These are phyloP conservation scores for Chamaetylas fuelleborni DNA, from an alignment of 2,113 vertebrate genomes.

Conservation along the genomic window DNA sequence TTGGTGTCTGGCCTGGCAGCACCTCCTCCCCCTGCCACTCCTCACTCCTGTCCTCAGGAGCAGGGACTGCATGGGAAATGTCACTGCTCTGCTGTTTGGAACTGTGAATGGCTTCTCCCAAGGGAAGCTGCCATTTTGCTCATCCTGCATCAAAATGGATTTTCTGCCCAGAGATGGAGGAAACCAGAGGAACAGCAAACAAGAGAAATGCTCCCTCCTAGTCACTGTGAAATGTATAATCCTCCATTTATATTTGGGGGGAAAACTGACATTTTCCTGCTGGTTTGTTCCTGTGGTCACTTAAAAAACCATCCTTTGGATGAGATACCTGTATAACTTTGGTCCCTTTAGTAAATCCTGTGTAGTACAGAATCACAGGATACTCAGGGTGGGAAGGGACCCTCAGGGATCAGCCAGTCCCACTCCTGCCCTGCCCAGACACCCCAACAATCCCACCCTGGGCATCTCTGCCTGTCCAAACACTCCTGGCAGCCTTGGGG, in stretches of 20 bases:
- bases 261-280: background rate
- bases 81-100: background rate
- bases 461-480: background rate
- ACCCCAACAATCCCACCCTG: background rate
- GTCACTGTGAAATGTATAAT: background rate
- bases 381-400: background rate
- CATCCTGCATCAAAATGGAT: background rate
- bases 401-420: background rate
- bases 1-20: accelerated
- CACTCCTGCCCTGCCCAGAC: background rate
- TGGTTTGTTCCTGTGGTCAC: background rate
- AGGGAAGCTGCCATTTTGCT: constrained; percentile 36
- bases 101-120: background rate
- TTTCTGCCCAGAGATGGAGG: background rate
- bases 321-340: background rate
- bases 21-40: background rate
- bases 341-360: background rate
- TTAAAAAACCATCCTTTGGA: background rate
- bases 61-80: background rate
- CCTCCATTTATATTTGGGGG: background rate
- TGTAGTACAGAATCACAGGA: background rate
- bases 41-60: background rate
- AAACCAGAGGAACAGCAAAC: background rate
- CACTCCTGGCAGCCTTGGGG: accelerated
- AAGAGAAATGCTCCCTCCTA: background rate